Conservation (phyloP, 2,888 invertebrate genomes). For the Augochlorella aurata region DNA sequence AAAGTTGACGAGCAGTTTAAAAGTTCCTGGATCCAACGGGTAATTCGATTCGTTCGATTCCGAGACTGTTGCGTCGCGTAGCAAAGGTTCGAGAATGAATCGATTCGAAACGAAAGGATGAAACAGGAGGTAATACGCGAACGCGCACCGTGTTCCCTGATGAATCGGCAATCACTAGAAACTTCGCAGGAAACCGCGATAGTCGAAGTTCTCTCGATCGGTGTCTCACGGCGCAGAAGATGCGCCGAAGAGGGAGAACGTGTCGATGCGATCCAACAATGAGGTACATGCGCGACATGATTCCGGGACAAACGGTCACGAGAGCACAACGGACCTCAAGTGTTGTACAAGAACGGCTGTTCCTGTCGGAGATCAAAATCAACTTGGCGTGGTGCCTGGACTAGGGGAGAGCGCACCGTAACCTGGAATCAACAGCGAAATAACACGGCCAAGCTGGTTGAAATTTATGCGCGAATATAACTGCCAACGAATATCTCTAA, state of each 20-base stretch:
- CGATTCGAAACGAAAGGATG: not conserved
- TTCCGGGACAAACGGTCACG: conserved; percentile 64
- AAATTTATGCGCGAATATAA: conserved; percentile 42
- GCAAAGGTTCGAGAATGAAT: not conserved
- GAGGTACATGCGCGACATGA: conserved; percentile 44
- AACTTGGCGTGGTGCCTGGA: conserved; percentile 32
- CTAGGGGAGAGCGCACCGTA: conserved; percentile 19
- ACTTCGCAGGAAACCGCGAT: not conserved
- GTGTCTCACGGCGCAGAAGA: conserved; percentile 4
- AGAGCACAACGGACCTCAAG: conserved; percentile 44
- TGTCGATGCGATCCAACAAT: conserved; percentile 41
- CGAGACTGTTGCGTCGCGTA: no score
- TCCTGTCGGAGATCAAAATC: conserved; percentile 59
- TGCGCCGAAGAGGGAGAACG: conserved; percentile 23
- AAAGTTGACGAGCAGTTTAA: not conserved
- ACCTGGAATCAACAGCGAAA: conserved; percentile 39
- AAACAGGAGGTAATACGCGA: not conserved
- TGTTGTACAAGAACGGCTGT: conserved; percentile 48
- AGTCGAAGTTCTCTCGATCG: conserved; percentile 30
- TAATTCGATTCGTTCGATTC: no score
- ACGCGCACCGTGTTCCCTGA: not conserved
- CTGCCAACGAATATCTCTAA: conserved; percentile 18
- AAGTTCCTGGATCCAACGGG: no score
- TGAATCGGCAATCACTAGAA: conserved; percentile 1
- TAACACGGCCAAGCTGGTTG: not conserved